Conservation (phyloP, 2,797 vertebrate genomes). For the Sebastes diploproa region DNA sequence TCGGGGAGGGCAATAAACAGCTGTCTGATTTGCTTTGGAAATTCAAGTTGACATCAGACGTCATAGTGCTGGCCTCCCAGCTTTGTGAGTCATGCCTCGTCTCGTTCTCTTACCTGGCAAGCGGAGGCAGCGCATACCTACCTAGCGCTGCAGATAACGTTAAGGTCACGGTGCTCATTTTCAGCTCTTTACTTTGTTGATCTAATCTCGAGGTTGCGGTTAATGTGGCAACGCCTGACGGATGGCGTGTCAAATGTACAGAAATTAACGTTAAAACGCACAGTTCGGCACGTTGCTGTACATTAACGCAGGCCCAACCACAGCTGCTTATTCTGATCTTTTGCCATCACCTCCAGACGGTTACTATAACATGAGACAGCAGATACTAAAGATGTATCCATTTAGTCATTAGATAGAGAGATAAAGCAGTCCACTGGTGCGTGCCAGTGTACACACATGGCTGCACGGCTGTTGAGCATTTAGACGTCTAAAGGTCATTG, state of each 20-base stretch:
- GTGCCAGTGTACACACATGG: constrained; percentile 30
- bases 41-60: constrained; percentile 52
- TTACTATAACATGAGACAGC: constrained; percentile 31
- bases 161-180: constrained; percentile 33
- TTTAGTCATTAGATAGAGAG: constrained; percentile 39
- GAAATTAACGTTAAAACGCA: constrained; percentile 20
- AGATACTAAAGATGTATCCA: constrained; percentile 39
- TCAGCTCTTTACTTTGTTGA: constrained; percentile 36
- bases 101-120: constrained; percentile 60
- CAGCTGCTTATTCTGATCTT: constrained; percentile 53
- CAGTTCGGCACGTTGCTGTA: constrained; percentile 13
- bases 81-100: constrained; percentile 67
- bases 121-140: constrained; percentile 56
- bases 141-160: constrained; percentile 47
- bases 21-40: constrained; percentile 56
- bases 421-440: constrained; percentile 30
- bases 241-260: constrained; percentile 27
- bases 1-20: constrained; percentile 25
- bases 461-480: constrained; percentile 29
- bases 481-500: constrained; percentile 4
- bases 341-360: constrained; percentile 43
- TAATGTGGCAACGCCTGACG: constrained; percentile 5
- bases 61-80: constrained; percentile 37
- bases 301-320: constrained; percentile 13
- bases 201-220: constrained; percentile 27